Conservation (phyloP, 2,797 vertebrate genomes). For the Acanthurus leucopareius region DNA sequence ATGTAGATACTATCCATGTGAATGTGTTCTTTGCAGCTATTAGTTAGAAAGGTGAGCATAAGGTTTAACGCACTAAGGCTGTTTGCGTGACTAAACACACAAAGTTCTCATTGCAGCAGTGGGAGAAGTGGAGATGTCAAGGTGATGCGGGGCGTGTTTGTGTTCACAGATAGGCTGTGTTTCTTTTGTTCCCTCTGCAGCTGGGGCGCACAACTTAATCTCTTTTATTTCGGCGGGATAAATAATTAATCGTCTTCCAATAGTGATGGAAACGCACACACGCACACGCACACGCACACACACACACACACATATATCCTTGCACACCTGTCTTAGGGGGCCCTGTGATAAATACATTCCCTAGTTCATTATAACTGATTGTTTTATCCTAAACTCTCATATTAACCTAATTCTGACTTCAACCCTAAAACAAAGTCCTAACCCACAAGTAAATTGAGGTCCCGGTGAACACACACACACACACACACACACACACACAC, state of each 20-base stretch:
- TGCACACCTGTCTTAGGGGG: constrained; percentile 64
- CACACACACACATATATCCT: constrained; percentile 8
- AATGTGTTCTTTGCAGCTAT: constrained; percentile 11
- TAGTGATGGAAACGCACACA: background rate
- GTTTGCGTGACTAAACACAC: constrained; percentile 58
- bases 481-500: too few relatives aligned
- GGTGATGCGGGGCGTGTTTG: constrained; percentile 42
- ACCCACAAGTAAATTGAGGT: too few relatives aligned
- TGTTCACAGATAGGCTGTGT: constrained; percentile 10
- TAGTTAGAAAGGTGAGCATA: constrained; percentile 19
- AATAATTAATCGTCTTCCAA: constrained; percentile 65
- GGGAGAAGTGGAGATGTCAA: constrained; percentile 38
- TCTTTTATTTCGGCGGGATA: constrained; percentile 52
- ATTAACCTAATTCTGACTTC: too few relatives aligned
- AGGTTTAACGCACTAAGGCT: constrained; percentile 39
- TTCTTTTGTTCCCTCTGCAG: constrained; percentile 44
- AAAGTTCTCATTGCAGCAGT: constrained; percentile 7
- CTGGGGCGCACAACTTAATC: constrained; percentile 43
- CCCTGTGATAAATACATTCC: too few relatives aligned
- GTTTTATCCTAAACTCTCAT: too few relatives aligned
- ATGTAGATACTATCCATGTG: background rate
- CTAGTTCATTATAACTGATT: too few relatives aligned
- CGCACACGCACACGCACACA: background rate
- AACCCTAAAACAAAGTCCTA: too few relatives aligned
- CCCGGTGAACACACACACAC: too few relatives aligned